phyloP scores from a whole-genome alignment of 2,113 vertebrate species.

The Pycnonotus jocosus region DNA sequence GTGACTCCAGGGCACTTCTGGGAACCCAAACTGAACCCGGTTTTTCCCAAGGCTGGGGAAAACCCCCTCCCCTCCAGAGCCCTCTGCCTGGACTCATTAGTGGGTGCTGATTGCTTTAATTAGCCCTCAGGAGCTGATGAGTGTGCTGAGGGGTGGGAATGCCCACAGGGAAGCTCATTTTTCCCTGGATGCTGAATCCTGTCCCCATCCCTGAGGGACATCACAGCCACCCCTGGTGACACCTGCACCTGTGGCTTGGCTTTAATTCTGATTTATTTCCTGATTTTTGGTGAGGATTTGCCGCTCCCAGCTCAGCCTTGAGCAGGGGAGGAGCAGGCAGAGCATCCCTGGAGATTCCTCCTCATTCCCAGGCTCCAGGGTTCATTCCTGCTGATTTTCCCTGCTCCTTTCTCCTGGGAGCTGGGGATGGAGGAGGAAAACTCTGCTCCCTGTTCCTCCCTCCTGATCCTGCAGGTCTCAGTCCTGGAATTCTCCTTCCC shows the following conservation, averaged over 20 bases:
- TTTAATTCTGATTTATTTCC: not conserved
- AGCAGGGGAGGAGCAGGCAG: not conserved
- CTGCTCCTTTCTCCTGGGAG: not conserved
- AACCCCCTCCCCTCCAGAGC: not conserved
- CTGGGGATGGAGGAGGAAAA: not conserved
- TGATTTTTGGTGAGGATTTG: not conserved
- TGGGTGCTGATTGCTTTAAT: not conserved
- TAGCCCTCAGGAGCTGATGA: not conserved
- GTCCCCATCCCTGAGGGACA: not conserved
- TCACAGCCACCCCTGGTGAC: accelerated
- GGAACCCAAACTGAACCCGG: not conserved
- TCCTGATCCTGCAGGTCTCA: not conserved
- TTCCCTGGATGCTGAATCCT: not conserved
- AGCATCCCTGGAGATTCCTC: not conserved
- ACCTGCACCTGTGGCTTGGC: not conserved
- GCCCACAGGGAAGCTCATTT: not conserved
- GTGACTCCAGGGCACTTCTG: not conserved
- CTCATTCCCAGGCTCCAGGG: not conserved
- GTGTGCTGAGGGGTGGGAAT: not conserved
- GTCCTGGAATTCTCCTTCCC: not conserved
- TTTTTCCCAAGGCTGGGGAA: slow-evolving; percentile 5
- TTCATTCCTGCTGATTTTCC: not conserved
- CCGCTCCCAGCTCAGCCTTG: not conserved
- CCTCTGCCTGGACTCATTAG: not conserved
- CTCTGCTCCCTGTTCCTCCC: not conserved